Percentiles rank a stretch among this genome's conserved stretches.
Evolutionary conservation across 2,888 invertebrate species (phyloP).

Genomic region (Chymomyza fuscimana): DNA sequence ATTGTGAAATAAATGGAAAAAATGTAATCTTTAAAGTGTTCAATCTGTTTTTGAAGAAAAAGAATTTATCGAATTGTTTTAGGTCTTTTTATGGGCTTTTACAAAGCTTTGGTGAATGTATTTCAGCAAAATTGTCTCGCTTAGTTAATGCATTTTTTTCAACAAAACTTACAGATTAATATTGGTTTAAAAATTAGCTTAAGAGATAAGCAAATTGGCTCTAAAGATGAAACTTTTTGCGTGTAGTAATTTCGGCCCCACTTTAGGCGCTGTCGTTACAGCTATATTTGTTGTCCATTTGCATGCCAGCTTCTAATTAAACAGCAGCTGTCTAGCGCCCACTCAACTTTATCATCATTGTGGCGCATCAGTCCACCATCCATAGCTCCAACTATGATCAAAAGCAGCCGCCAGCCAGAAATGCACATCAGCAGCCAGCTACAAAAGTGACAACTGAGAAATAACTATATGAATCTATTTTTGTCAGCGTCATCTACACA

Average conservation of each 20-base stretch:
- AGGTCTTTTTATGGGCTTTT: no score
- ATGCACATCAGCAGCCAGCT: not conserved
- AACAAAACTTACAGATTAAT: no score
- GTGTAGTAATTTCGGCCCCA: no score
- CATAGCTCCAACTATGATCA: not conserved
- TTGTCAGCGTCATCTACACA: not conserved
- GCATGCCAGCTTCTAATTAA: not conserved
- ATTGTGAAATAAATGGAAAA: not conserved
- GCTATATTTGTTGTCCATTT: not conserved
- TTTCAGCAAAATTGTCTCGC: no score
- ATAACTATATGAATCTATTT: not conserved
- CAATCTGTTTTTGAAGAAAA: no score
- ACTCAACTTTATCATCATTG: not conserved
- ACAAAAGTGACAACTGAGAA: not conserved
- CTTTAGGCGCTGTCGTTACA: not conserved
- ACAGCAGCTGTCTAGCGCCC: not conserved
- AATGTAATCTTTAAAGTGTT: not conserved
- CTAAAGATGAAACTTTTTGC: no score
- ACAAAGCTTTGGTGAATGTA: no score
- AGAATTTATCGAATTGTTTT: no score
- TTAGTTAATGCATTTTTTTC: no score
- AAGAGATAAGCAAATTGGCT: no score
- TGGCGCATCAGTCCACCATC: no score
- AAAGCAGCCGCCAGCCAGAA: not conserved
- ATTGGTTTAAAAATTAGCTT: no score